phyloP scores from a whole-genome alignment of 2,797 vertebrate species.

The Chromis chromis region DNA sequence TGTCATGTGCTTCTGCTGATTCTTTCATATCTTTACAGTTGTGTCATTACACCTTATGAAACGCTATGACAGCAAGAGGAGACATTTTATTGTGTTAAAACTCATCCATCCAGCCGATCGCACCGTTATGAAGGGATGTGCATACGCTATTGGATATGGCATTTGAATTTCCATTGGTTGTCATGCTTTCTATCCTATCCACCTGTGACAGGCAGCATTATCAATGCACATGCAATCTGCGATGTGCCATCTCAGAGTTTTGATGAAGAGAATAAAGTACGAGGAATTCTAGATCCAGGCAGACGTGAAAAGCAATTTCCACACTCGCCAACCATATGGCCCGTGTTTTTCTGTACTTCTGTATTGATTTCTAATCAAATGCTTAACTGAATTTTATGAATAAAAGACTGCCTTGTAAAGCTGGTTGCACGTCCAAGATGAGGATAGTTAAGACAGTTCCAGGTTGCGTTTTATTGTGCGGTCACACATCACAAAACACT shows the following conservation, averaged over 20 bases:
- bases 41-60: conserved; percentile 54
- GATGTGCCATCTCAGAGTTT: conserved; percentile 50
- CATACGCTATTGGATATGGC: conserved; percentile 57
- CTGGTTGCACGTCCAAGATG: background rate
- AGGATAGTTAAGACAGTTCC: background rate
- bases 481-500: background rate
- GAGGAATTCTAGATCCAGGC: conserved; percentile 47
- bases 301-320: conserved; percentile 58
- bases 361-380: conserved; percentile 57
- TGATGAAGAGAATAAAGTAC: conserved; percentile 59
- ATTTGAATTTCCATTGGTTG: conserved; percentile 68
- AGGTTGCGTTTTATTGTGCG: background rate
- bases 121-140: conserved; percentile 38
- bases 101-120: conserved; percentile 55
- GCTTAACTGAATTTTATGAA: conserved; percentile 17
- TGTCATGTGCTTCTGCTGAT: conserved; percentile 38
- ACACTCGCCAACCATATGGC: conserved; percentile 41
- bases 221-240: conserved; percentile 51
- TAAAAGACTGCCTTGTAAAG: conserved; percentile 6
- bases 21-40: conserved; percentile 44
- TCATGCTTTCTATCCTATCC: conserved; percentile 46
- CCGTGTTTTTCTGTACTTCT: conserved; percentile 21
- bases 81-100: conserved; percentile 62
- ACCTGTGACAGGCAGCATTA: conserved; percentile 56
- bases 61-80: conserved; percentile 46